Percentiles rank a stretch among this genome's conserved stretches.
Conservation (phyloP, 2,113 vertebrate genomes). For the Poecile atricapillus region DNA sequence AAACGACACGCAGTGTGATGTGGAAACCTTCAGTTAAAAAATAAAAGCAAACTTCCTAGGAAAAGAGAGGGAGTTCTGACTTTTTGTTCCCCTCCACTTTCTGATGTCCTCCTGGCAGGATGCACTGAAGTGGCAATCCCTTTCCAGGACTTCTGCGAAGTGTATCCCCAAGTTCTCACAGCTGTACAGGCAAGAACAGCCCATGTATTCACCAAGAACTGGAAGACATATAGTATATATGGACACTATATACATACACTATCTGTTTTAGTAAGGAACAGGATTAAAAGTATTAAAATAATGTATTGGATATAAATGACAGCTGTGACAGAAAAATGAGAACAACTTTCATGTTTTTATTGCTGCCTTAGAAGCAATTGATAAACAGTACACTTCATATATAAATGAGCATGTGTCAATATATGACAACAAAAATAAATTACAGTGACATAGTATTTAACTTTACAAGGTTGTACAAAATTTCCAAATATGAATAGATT, state of each 20-base stretch:
- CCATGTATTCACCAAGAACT: neutral
- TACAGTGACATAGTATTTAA: conserved; percentile 71
- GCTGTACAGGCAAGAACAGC: neutral
- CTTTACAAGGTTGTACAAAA: conserved; percentile 74
- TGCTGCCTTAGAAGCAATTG: conserved; percentile 73
- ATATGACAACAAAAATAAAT: conserved; percentile 74
- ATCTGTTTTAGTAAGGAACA: neutral
- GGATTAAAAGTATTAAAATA: neutral
- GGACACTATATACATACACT: neutral
- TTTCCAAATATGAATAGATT: conserved; percentile 70
- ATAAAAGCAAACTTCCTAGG: neutral
- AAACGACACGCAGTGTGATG: rapidly evolving
- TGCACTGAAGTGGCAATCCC: neutral
- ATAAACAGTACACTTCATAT: conserved; percentile 76
- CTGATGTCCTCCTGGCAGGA: neutral
- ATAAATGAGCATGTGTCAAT: conserved; percentile 73
- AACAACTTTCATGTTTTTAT: conserved; percentile 73
- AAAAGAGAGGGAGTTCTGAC: neutral
- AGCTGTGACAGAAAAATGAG: conserved; percentile 32
- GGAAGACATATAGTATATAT: neutral
- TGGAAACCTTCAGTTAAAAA: neutral
- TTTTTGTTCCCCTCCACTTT: neutral
- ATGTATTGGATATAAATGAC: neutral
- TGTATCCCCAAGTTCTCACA: neutral
- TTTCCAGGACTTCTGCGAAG: neutral